Percentiles rank a stretch among this genome's conserved stretches.
phyloP scores from a whole-genome alignment of 2,113 vertebrate genomes.

The Castor canadensis region DNA sequence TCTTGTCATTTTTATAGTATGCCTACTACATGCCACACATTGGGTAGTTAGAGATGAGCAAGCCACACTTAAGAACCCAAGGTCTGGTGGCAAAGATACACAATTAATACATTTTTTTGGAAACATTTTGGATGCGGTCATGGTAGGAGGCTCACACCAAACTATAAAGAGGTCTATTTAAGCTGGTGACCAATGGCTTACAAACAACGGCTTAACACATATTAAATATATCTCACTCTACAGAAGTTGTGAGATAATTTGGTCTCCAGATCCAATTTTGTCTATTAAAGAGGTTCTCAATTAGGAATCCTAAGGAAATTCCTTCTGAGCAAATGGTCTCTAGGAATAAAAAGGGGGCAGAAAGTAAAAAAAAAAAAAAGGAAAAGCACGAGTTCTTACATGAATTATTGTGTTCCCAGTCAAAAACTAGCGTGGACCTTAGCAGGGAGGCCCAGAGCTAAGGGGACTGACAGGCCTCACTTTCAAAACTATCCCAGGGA shows the following conservation, averaged over 20 bases:
- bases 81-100: neutral
- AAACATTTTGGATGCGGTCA: neutral
- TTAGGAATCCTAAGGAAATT: slow-evolving; percentile 14
- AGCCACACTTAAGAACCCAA: neutral
- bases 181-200: neutral
- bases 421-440: slow-evolving; percentile 47
- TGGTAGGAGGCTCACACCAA: neutral
- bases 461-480: slow-evolving; percentile 37
- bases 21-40: neutral
- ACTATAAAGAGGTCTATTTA: neutral
- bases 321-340: neutral
- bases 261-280: neutral
- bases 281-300: neutral
- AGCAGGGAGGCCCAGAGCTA: slow-evolving; percentile 34
- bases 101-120: neutral
- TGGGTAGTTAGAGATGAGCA: neutral
- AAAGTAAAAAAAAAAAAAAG: neutral
- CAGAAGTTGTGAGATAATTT: neutral
- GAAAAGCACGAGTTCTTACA: neutral
- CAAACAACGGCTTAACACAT: neutral
- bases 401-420: slow-evolving; percentile 65
- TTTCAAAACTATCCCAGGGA: slow-evolving; percentile 60
- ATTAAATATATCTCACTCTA: neutral
- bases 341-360: neutral
- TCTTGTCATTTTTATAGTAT: neutral